Base-by-base conservation (phyloP, 2,797 vertebrate genomes). In the Melanogrammus aeglefinus region DNA sequence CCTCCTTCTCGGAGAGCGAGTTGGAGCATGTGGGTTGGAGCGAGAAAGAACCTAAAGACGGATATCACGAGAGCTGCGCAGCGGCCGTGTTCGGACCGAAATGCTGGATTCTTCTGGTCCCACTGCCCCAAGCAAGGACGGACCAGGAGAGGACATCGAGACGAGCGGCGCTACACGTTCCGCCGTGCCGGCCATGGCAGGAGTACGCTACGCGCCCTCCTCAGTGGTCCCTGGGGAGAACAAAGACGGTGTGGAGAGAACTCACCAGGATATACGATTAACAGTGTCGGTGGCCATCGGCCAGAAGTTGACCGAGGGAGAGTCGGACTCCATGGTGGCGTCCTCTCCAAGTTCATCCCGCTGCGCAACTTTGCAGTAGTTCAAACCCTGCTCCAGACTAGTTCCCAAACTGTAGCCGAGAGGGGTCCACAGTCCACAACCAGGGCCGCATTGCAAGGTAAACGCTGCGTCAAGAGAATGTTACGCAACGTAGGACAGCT, bases 141-240 rank as follows among this genome's bases (percentile, higher is more conserved):
- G 77, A n/a, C 29, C 70, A 75, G 0, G 51, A 44, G 1, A 16
- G 0, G 73, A 82, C 16, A 85, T 89, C 0, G n/a, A n/a, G 73
- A 82, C 16, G 86, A 90, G 75, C 86, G 86, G 80, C 91, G 90
- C 0, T 98, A 96, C 0, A 95, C 97, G 21, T 99, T 99, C n/a
- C 84, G 96, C 97, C 0, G 94, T 97, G 36, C 97, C 97, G 0
- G 96, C 95, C 79, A 97, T 99, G n/a, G 97, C 98, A 99, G 87
- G 97, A 99, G 81, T 99, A 99, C 89, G 98, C 98, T n/a, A n/a
- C n/a, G n/a, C 0, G 98, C 98, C 9, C 96, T 99, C 2, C 99
- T 98, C 0, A n/a, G 95, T 99, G 0, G 96, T 99, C 80, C 91
- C 98, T 76, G 98, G 98, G 0, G 96, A 98, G 89, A 97, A 96